Evolutionary conservation across 2,888 invertebrate species (phyloP).

Genomic region (Dasysyrphus albostriatus): DNA sequence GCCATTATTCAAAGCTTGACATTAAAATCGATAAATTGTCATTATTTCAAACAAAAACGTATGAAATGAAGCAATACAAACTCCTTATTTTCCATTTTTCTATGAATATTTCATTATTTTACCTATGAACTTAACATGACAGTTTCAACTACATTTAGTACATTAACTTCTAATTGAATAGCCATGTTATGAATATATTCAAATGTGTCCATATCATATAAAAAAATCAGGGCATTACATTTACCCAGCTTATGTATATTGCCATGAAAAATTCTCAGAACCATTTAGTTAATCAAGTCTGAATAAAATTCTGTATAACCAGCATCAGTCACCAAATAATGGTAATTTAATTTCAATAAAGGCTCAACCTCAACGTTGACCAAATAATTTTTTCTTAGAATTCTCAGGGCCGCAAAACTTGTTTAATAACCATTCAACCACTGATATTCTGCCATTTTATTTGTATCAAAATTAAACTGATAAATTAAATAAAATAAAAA

Average conservation of each 20-base stretch:
- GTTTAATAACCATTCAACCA: background rate
- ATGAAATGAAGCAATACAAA: no score
- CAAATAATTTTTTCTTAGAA: slow-evolving; percentile 14
- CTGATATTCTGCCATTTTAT: slow-evolving; percentile 9
- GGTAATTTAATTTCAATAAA: background rate
- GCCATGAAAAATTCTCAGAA: background rate
- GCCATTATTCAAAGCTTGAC: no score
- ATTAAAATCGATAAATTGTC: no score
- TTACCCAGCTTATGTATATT: background rate
- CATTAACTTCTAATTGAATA: no score
- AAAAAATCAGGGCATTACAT: background rate
- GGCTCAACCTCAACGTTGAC: slow-evolving; percentile 5
- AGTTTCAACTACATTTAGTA: no score
- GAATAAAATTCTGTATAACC: slow-evolving; percentile 5
- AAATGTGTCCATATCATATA: background rate
- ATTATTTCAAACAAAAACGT: no score
- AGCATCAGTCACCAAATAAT: slow-evolving; percentile 1
- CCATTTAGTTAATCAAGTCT: background rate
- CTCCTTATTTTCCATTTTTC: no score
- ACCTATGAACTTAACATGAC: no score
- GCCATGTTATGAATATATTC: background rate
- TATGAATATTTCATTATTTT: no score
- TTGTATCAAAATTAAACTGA: slow-evolving; percentile 9
- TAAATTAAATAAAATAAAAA: background rate
- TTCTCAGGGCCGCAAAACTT: slow-evolving; percentile 14